Evolutionary conservation across 1,140 invertebrate species (phyloP), one percentile per base, ranked within the genome.

Genomic region (Tetragnatha versicolor): DNA sequence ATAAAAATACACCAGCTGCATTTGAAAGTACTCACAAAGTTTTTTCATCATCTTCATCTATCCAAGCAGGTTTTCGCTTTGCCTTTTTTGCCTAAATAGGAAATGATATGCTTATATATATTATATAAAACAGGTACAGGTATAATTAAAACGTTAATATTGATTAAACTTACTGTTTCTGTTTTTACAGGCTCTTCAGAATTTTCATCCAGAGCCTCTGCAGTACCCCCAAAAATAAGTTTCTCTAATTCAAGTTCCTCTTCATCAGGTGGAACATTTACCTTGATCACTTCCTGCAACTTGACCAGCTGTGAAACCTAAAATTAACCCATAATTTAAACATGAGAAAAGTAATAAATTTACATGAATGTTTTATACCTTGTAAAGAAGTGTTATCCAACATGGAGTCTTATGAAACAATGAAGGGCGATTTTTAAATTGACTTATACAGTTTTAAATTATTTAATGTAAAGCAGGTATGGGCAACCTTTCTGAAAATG

Each of bases 1-100:
- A 31, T 58, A 17, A 31, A 58, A 58, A 31, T 22, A 9, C 14
- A 29, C n/a, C 7, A 31, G 20, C 4, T 6, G 10, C 5, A 58
- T 33, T 58, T 58, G n/a, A n/a, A 49, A 49, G 12, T 10, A 25
- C 69, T 29, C 47, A 75, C 53, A 75, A 3, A 25, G 35, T 33
- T 31, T 33, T 61, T 49, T 65, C 47, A 65, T 65, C 73, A 42
- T 77, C 58, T 53, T 51, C 58, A 63, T 77, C 73, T 29, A n/a
- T 27, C 73, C 73, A 77, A 17, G 45, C 60, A 27, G 73, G 6
- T 58, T 42, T 45, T 42, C 31, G 17, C 14, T 60, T 60, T 10
- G 3, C 33, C 20, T 73, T 29, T 10, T 29, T 1, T 29, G 53
- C 3, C 47, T 55, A 12, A 37, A 39, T 12, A 39, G 31, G 17